These are phyloP conservation scores for Marasmarcha lunaedactyla DNA, from an alignment of 2,888 invertebrate species.

Conservation along the genomic window DNA sequence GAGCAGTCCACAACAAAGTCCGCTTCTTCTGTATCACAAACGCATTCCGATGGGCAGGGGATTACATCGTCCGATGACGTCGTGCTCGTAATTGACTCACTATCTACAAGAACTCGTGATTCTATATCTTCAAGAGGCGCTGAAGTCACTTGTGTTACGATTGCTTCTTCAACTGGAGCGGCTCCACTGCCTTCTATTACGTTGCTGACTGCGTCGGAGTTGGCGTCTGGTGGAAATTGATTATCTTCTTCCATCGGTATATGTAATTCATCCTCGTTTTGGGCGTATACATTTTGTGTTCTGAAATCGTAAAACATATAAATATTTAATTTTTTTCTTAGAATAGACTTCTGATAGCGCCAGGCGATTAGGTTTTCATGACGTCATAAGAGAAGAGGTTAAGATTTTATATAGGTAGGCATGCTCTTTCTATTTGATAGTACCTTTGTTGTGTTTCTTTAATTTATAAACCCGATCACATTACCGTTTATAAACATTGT, in stretches of 20 bases:
- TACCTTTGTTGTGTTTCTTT: too few relatives aligned
- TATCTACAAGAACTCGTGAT: slow-evolving; percentile 19
- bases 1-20: slow-evolving; percentile 58
- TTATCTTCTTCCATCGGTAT: slow-evolving; percentile 51
- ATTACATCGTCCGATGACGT: slow-evolving; percentile 17
- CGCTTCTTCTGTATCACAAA: slow-evolving; percentile 44
- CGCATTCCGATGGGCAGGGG: slow-evolving; percentile 41
- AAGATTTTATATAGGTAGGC: too few relatives aligned
- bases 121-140: slow-evolving; percentile 35
- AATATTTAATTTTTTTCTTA: slow-evolving; percentile 5
- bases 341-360: too few relatives aligned
- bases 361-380: too few relatives aligned
- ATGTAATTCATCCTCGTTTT: slow-evolving; percentile 40
- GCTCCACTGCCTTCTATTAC: slow-evolving; percentile 40
- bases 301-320: slow-evolving; percentile 22
- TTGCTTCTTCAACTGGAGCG: slow-evolving; percentile 31
- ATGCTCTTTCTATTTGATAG: too few relatives aligned
- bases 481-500: too few relatives aligned
- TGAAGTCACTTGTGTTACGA: slow-evolving; percentile 22
- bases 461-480: too few relatives aligned
- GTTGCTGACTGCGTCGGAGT: slow-evolving; percentile 26
- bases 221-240: slow-evolving; percentile 46
- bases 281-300: slow-evolving; percentile 27
- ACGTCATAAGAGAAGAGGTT: too few relatives aligned
- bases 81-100: slow-evolving; percentile 14